Evolutionary conservation across 2,888 invertebrate species (phyloP).

Genomic region (Oxystoma pomonae): DNA sequence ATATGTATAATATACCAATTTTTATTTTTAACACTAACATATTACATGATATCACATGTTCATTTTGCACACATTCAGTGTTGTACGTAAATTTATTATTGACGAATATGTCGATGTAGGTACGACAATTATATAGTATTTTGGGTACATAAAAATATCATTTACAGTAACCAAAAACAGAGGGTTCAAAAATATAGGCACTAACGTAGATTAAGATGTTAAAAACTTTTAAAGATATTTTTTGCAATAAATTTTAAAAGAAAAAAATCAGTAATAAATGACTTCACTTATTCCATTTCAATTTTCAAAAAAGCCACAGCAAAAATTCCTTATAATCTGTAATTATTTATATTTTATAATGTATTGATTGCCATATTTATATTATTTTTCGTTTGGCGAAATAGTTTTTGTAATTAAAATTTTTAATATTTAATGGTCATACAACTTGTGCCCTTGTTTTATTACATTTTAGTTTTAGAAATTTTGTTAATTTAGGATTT

Average conservation of each 20-base stretch:
- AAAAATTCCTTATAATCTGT: too few relatives aligned
- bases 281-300: too few relatives aligned
- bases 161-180: too few relatives aligned
- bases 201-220: too few relatives aligned
- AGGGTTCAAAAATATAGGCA: too few relatives aligned
- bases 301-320: too few relatives aligned
- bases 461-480: neutral
- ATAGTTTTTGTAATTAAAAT: neutral
- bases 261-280: too few relatives aligned
- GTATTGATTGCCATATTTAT: neutral
- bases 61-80: conserved; percentile 50
- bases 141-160: neutral
- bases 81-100: conserved; percentile 50
- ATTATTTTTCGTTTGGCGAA: neutral
- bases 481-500: too few relatives aligned
- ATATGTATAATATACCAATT: conserved; percentile 48
- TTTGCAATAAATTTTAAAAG: too few relatives aligned
- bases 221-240: too few relatives aligned
- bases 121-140: conserved; percentile 43
- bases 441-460: conserved; percentile 1
- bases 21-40: conserved; percentile 51
- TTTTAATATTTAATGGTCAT: neutral
- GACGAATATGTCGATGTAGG: conserved; percentile 48
- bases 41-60: conserved; percentile 51
- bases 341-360: too few relatives aligned